A percentile compares a stretch with the other conserved stretches of the same genome.
These are phyloP conservation scores for Ochotona curzoniae DNA, from an alignment of 2,113 vertebrate genomes.

Conservation along the genomic window DNA sequence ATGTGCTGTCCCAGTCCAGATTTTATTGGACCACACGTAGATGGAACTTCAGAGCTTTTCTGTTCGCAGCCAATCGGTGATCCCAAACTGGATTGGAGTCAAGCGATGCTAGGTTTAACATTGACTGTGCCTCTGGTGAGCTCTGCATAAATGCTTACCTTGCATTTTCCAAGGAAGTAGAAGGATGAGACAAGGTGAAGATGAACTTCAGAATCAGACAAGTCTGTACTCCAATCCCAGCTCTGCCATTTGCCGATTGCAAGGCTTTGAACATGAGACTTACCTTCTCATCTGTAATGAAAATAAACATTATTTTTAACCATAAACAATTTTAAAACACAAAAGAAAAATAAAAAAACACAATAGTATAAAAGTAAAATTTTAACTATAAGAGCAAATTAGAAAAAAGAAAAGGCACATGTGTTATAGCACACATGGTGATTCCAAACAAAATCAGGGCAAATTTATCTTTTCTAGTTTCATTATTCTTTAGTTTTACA, in stretches of 20 bases:
- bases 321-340: neutral
- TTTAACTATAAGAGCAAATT: neutral
- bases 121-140: constrained; percentile 13
- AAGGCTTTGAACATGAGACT: neutral
- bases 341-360: neutral
- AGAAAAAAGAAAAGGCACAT: neutral
- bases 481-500: neutral
- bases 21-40: neutral
- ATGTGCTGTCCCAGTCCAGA: neutral
- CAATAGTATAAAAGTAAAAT: neutral
- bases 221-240: neutral
- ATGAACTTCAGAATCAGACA: neutral
- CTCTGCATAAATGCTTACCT: neutral
- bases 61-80: neutral
- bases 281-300: neutral
- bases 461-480: neutral
- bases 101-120: constrained; percentile 28
- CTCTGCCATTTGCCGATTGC: neutral
- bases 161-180: neutral
- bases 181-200: neutral
- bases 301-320: constrained; percentile 28
- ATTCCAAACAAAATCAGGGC: neutral
- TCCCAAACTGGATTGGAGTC: neutral
- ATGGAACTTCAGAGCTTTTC: constrained; percentile 39
- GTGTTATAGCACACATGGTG: neutral